phyloP scores from a whole-genome alignment of 53 echinoderm and acorn worm species.

The Crossaster papposus region DNA sequence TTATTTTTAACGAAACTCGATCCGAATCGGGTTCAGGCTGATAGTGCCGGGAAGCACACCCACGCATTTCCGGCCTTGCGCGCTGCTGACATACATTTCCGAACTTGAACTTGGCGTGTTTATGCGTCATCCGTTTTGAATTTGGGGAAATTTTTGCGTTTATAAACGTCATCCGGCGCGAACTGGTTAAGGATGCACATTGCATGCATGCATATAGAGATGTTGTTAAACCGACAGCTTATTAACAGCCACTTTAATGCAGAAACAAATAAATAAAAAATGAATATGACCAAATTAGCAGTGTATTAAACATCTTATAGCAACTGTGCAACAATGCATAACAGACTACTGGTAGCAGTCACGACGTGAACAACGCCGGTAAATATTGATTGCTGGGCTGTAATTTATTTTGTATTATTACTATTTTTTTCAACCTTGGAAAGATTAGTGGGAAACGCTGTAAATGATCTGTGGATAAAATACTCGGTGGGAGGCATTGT shows the following conservation, averaged over 20 bases:
- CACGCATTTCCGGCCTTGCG: no score
- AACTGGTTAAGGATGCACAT: no score
- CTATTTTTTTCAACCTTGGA: background rate
- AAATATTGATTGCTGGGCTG: background rate
- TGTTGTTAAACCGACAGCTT: background rate
- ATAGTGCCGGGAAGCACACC: no score
- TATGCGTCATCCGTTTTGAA: no score
- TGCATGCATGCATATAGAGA: no score
- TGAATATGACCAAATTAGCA: background rate
- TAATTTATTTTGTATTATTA: background rate
- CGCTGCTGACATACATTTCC: no score
- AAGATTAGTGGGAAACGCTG: background rate
- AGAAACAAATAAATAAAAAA: background rate
- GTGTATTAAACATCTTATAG: background rate
- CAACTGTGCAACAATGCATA: background rate
- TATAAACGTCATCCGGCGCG: no score
- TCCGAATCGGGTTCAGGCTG: no score
- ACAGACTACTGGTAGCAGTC: background rate
- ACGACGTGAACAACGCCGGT: background rate
- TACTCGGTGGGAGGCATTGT: background rate
- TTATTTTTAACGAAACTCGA: no score
- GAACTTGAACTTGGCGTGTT: no score
- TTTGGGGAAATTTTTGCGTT: no score
- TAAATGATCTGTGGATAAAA: background rate
- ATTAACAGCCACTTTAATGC: background rate